A percentile compares a stretch with the other conserved stretches of the same genome.
phyloP scores from a whole-genome alignment of 2,113 vertebrate genomes.

The Mobula hypostoma region DNA sequence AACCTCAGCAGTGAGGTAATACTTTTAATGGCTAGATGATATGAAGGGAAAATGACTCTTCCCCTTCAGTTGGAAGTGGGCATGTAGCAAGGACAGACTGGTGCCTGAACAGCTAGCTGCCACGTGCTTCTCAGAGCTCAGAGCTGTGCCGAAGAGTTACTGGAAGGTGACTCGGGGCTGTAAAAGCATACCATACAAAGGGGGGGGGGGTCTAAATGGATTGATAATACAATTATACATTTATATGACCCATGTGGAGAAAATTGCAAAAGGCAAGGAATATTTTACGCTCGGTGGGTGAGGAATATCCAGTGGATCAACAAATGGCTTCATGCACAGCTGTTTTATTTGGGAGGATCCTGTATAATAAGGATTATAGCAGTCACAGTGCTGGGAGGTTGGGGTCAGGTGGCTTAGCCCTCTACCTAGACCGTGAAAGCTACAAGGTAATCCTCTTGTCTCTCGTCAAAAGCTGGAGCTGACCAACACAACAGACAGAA shows the following conservation, averaged over 20 bases:
- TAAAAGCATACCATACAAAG: neutral
- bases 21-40: neutral
- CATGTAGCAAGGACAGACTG: neutral
- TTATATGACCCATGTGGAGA: neutral
- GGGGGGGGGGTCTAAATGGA: neutral
- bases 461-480: constrained; percentile 17
- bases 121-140: neutral
- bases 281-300: neutral
- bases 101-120: neutral
- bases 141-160: neutral
- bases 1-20: neutral
- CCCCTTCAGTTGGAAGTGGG: neutral
- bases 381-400: neutral
- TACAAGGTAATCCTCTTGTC: constrained; percentile 27
- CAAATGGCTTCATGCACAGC: neutral
- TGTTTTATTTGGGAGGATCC: neutral
- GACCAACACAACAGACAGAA: constrained; percentile 24
- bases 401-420: neutral
- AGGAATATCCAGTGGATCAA: neutral
- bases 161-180: neutral
- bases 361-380: neutral
- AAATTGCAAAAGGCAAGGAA: neutral
- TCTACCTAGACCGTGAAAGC: constrained; percentile 11
- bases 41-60: neutral
- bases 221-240: neutral